These are phyloP conservation scores for Ctenochaetus hawaiiensis DNA, from an alignment of 2,797 vertebrate genomes.

Conservation along the genomic window DNA sequence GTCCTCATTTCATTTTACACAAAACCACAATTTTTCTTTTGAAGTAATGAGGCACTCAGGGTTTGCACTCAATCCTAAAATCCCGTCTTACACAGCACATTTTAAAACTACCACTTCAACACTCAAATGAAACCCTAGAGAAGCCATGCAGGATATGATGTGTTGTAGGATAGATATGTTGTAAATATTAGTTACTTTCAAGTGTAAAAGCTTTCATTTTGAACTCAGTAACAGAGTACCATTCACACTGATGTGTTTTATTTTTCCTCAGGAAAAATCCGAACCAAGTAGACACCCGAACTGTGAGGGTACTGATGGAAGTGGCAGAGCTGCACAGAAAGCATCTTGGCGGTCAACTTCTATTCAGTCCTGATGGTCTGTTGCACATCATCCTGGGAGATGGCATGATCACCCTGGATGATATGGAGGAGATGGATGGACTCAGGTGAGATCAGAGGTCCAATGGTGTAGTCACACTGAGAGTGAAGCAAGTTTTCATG, in stretches of 20 bases:
- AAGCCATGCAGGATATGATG: neutral
- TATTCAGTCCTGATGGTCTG: slow-evolving; percentile 94
- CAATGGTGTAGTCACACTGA: too few species aligned
- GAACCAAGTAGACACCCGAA: slow-evolving; percentile 93
- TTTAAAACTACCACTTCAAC: slow-evolving; percentile 9
- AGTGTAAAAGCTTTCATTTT: neutral
- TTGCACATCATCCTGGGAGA: slow-evolving; percentile 96
- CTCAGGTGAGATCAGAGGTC: slow-evolving; percentile 89
- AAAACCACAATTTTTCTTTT: slow-evolving; percentile 36
- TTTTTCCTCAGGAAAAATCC: slow-evolving; percentile 91
- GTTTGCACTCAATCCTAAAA: slow-evolving; percentile 22
- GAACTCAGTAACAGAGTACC: neutral
- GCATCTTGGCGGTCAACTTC: slow-evolving; percentile 95
- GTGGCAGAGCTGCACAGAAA: slow-evolving; percentile 97
- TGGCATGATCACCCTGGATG: slow-evolving; percentile 98
- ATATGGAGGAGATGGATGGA: slow-evolving; percentile 99
- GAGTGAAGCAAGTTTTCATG: too few species aligned
- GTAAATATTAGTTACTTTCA: neutral
- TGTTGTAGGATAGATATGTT: slow-evolving; percentile 8
- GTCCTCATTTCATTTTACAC: slow-evolving; percentile 16
- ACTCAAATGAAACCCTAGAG: neutral
- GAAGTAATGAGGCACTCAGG: slow-evolving; percentile 24
- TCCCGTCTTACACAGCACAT: slow-evolving; percentile 3
- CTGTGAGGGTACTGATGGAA: slow-evolving; percentile 93
- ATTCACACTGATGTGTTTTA: neutral